These are phyloP conservation scores for Argynnis bischoffii DNA, from an alignment of 2,888 invertebrate species.

Conservation along the genomic window DNA sequence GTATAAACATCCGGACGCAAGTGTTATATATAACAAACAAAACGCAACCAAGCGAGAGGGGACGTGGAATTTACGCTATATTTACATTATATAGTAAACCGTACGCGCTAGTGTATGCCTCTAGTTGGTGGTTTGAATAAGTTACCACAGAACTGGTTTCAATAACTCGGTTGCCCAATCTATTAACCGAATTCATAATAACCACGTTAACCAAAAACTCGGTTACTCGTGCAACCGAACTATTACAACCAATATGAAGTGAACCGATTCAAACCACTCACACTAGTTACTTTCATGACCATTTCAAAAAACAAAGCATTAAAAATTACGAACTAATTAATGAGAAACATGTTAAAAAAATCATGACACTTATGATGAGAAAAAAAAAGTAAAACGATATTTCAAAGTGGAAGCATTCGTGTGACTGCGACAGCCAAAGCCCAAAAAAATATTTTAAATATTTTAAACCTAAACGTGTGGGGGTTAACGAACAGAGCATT, in stretches of 20 bases:
- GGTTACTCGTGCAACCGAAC: not conserved
- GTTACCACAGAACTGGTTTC: not conserved
- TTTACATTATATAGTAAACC: conserved; percentile 55
- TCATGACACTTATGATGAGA: conserved; percentile 63
- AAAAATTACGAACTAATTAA: conserved; percentile 73
- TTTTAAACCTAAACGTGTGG: conserved; percentile 5
- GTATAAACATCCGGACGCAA: conserved; percentile 64
- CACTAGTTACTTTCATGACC: conserved; percentile 21
- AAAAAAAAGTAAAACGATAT: conserved; percentile 46
- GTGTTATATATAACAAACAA: conserved; percentile 57
- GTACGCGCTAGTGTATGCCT: conserved; percentile 26
- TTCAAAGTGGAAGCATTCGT: conserved; percentile 72
- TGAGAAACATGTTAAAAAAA: conserved; percentile 64
- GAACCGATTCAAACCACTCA: not conserved
- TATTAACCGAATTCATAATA: not conserved
- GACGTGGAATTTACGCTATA: conserved; percentile 43
- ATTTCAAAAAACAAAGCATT: conserved; percentile 58
- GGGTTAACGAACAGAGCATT: conserved; percentile 7
- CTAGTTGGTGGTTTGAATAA: conserved; percentile 3
- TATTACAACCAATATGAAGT: not conserved
- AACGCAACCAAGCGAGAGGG: conserved; percentile 51
- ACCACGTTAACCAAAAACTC: conserved; percentile 2
- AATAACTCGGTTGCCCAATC: not conserved
- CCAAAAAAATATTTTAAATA: conserved; percentile 37
- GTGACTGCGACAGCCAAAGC: conserved; percentile 64